Base-by-base conservation (phyloP, 2,113 vertebrate genomes). In the Pachyramphus minor region DNA sequence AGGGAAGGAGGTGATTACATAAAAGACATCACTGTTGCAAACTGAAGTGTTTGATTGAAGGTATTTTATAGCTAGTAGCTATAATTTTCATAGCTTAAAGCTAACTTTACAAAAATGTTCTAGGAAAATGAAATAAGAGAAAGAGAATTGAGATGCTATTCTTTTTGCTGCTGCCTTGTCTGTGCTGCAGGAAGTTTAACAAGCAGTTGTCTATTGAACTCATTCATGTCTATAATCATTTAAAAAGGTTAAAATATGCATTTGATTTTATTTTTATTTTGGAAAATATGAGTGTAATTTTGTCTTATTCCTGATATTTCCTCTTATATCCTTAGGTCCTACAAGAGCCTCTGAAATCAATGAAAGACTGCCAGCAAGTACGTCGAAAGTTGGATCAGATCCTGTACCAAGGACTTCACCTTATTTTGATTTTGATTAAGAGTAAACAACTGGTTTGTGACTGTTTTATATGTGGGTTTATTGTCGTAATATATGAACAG, bases 211-310 rank as follows among this genome's bases (percentile, higher is more conserved):
- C 44, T 72, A 5, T 14, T 64, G 7, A 72, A 39, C 23, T 58
- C 1, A 2, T 30, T 47, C 44, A 85, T 24, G 37, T 76, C n/a
- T 23, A 15, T 25, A 85, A 91, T 25, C 0, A 0, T 6, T 55
- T 19, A 64, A 82, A 78, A 58, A 53, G 17, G 2, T 37, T 85
- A n/a, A 75, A 66, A 55, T 5, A 21, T 1, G 1, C 2, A 50
- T 67, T 68, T 80, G 7, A 28, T 37, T 63, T 76, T 64, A 12
- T 35, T 84, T 77, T 64, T 63, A n/a, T 55, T 47, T 74, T 56
- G 16, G 33, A 78, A 78, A 84, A n/a, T 0, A 0, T 59, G 30
- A 66, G 13, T 5, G 27, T 7, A 21, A 11, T 59, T 78, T 82
- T 74, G 63, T 63, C 55, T 83, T 74, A 58, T 47, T 67, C 18